These are phyloP conservation scores for Abrostola tripartita DNA, from an alignment of 2,888 invertebrate species.

Conservation along the genomic window DNA sequence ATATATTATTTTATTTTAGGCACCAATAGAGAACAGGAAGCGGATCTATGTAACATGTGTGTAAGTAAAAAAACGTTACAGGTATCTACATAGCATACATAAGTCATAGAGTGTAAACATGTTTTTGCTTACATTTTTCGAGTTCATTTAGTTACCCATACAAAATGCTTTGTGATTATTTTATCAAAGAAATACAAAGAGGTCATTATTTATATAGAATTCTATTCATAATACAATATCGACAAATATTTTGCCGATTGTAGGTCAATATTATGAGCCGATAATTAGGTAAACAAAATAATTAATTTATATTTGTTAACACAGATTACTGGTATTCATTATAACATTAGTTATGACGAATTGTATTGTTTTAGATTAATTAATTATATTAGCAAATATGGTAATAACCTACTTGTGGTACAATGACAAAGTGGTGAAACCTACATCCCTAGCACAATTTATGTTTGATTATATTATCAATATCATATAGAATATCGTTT, in stretches of 20 bases:
- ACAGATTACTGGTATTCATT: slow-evolving; percentile 10
- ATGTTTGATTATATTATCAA: not conserved
- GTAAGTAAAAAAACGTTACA: slow-evolving; percentile 14
- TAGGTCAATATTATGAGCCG: slow-evolving; percentile 24
- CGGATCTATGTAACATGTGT: slow-evolving; percentile 19
- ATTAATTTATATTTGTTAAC: slow-evolving; percentile 28
- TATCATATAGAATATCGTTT: too few relatives aligned
- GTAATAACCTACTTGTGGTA: slow-evolving; percentile 25
- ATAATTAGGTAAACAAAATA: slow-evolving; percentile 30
- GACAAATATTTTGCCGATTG: slow-evolving; percentile 6
- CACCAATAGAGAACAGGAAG: slow-evolving; percentile 47
- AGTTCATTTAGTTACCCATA: not conserved
- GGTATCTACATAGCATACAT: slow-evolving; percentile 1
- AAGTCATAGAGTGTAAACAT: not conserved
- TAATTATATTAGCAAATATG: slow-evolving; percentile 23
- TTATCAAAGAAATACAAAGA: too few relatives aligned
- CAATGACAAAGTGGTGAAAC: not conserved
- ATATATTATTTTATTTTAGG: slow-evolving; percentile 53
- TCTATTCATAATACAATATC: too few relatives aligned
- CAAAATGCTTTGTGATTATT: too few relatives aligned
- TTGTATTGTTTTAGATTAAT: slow-evolving; percentile 30
- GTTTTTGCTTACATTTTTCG: slow-evolving; percentile 1
- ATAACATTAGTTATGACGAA: slow-evolving; percentile 29
- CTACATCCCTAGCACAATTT: not conserved
- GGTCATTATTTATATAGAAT: too few relatives aligned